Base-by-base conservation (phyloP, 2,797 vertebrate species). In the Oceanodroma leucorhoa region DNA sequence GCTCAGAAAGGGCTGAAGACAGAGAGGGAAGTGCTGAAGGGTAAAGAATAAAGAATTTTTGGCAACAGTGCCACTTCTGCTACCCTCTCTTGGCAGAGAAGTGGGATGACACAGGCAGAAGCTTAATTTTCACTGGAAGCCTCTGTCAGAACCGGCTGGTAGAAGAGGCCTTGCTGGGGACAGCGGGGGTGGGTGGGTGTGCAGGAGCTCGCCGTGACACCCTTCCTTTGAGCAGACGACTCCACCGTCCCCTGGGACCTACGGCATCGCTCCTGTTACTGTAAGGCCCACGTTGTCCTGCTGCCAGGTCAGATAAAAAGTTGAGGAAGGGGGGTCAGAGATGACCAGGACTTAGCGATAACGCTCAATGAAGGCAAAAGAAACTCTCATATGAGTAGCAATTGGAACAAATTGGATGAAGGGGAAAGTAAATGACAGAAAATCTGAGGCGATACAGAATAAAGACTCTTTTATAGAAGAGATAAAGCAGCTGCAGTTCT, bases 401-500 rank as follows among this genome's bases (percentile, higher is more conserved):
- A 27, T 20, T 18, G 57, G 27, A 92, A 62, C 15, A 40, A 58
- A 0, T 2, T 0, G 2, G 29, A 29, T 20, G 36, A 29, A 71
- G 41, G 43, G 45, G 85, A 51, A 43, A 64, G 65, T 4, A 30
- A 81, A 57, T 5, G 23, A 93, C 54, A 65, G 54, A 78, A 22
- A 22, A 69, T 62, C 51, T 21, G 66, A 94, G 50, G 57, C 14
- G 2, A 36, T 3, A 26, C 78, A 69, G 61, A 43, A 46, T 26
- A 62, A 55, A 89, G 84, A 61, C 26, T 83, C 45, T 57, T 96
- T 96, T 93, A 95, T 92, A 43, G 57, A 64, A 34, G 36, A 75
- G 46, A 72, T 2, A 17, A 41, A 60, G 53, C 53, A 48, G 70
- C 4, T 43, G 53, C 72, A 71, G 69, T 12, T 86, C 73, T 53